Percentiles rank a stretch among this genome's conserved stretches.
Evolutionary conservation across 2,797 vertebrate genomes (phyloP).

Genomic region (Octomys mimax): DNA sequence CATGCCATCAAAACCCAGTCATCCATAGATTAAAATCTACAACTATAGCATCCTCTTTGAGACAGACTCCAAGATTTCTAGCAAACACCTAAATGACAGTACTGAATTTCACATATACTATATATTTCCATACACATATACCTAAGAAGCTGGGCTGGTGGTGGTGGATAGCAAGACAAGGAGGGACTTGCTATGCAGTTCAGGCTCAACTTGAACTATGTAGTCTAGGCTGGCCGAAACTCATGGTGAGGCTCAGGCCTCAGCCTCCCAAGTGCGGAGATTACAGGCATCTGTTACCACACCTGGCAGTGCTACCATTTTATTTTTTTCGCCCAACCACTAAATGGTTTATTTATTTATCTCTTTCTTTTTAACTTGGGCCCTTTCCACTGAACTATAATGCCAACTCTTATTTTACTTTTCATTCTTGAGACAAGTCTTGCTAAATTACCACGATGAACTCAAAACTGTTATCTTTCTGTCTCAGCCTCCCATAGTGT

Average conservation of each 20-base stretch:
- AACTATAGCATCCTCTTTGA: background rate
- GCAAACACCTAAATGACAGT: background rate
- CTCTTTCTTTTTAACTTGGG: background rate
- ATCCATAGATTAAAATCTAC: conserved; percentile 41
- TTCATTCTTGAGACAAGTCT: background rate
- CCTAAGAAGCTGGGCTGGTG: background rate
- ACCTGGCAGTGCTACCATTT: background rate
- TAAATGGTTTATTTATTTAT: too few relatives aligned
- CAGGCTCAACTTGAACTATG: background rate
- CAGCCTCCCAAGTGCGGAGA: background rate
- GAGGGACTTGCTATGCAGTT: background rate
- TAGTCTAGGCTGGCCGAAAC: background rate
- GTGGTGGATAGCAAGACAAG: background rate
- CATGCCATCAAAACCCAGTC: background rate
- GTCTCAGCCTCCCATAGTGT: background rate
- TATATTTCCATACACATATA: background rate
- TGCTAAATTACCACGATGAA: background rate
- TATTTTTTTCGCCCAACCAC: background rate
- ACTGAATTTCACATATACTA: background rate
- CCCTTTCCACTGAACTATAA: background rate
- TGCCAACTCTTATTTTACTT: background rate
- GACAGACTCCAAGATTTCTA: background rate
- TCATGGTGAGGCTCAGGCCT: background rate
- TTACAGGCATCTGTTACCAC: background rate
- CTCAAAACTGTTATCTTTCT: background rate